Percentiles rank a stretch among this genome's conserved stretches.
phyloP scores from a whole-genome alignment of 2,113 vertebrate species.

The Heliornis fulica region DNA sequence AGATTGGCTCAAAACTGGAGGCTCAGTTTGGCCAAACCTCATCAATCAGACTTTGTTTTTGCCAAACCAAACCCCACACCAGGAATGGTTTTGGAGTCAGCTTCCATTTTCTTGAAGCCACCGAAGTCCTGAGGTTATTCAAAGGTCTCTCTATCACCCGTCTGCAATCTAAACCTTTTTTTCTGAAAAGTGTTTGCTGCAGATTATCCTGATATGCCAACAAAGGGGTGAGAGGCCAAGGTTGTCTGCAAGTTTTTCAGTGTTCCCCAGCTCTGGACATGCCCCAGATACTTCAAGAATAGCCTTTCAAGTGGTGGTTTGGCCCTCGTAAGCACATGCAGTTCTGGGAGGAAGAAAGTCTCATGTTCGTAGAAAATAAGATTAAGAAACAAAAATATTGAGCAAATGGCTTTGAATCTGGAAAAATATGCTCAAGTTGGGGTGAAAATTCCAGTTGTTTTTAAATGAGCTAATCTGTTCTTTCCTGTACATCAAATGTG shows the following conservation, averaged over 20 bases:
- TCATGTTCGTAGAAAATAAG: conserved; percentile 58
- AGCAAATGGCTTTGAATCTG: conserved; percentile 55
- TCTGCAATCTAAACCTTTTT: conserved; percentile 15
- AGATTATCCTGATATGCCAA: conserved; percentile 4
- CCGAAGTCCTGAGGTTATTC: conserved; percentile 31
- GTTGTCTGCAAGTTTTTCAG: conserved; percentile 6
- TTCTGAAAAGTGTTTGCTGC: neutral
- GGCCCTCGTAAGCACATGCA: neutral
- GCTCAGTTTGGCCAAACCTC: conserved; percentile 55
- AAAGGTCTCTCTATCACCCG: conserved; percentile 35
- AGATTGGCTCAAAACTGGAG: conserved; percentile 30
- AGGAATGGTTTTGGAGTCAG: conserved; percentile 44
- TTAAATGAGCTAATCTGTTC: conserved; percentile 64
- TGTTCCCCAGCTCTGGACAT: neutral
- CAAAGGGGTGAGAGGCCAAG: neutral
- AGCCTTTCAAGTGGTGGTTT: conserved; percentile 60
- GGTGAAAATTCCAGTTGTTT: conserved; percentile 63
- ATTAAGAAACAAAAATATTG: conserved; percentile 65
- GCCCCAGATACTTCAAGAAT: conserved; percentile 46
- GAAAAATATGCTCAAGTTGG: conserved; percentile 53
- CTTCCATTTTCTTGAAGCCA: conserved; percentile 49
- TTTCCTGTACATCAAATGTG: conserved; percentile 56
- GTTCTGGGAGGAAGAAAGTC: conserved; percentile 48
- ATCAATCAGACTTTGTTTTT: conserved; percentile 65
- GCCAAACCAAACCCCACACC: conserved; percentile 54